Conservation (phyloP, 2,797 vertebrate species). For the Rhinella marina region DNA sequence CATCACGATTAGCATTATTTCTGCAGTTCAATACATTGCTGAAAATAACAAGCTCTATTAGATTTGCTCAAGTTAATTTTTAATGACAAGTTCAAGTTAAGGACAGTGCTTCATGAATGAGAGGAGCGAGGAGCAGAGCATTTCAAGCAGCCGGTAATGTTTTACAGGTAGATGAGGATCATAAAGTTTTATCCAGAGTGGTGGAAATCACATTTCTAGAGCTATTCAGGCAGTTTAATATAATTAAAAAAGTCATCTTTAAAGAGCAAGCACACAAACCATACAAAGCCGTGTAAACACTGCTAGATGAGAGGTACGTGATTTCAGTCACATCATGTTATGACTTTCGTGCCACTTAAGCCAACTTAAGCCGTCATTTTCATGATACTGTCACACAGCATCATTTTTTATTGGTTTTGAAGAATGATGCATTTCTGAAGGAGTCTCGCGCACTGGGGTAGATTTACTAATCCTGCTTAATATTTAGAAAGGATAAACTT, state of each 20-base stretch:
- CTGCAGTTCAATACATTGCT: neutral
- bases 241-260: neutral
- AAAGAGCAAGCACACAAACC: neutral
- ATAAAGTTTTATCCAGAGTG: neutral
- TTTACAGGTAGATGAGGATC: neutral
- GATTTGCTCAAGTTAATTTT: conserved; percentile 49
- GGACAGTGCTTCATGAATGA: conserved; percentile 31
- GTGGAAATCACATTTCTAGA: conserved; percentile 22
- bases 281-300: neutral
- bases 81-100: conserved; percentile 55
- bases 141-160: conserved; percentile 15
- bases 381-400: neutral
- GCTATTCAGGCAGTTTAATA: neutral
- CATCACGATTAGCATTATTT: conserved; percentile 21
- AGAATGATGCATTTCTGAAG: neutral
- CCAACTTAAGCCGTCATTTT: neutral
- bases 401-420: neutral
- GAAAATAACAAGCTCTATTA: conserved; percentile 48
- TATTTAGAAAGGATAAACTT: no score
- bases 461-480: no score
- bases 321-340: neutral
- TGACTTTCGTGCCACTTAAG: neutral
- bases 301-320: neutral
- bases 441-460: neutral
- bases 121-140: neutral